These are phyloP conservation scores for Torymus tubicola DNA, from an alignment of 2,888 invertebrate species.

Conservation along the genomic window DNA sequence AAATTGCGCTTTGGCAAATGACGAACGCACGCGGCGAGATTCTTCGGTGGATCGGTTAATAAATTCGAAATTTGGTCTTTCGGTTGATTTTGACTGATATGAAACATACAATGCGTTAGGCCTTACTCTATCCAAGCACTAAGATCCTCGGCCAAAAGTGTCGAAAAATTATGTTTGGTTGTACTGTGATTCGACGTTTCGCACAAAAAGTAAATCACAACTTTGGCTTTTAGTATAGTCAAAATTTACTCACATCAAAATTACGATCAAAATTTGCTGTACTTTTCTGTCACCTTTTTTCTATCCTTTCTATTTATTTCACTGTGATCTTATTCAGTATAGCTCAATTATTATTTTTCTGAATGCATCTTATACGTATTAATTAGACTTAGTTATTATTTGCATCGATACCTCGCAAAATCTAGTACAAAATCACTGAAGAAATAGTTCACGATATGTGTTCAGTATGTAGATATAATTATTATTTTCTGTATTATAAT, in stretches of 20 bases:
- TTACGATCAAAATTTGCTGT: conserved; percentile 53
- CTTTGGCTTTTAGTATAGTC: conserved; percentile 38
- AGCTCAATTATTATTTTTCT: conserved; percentile 15
- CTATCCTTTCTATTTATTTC: conserved; percentile 20
- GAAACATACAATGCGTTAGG: conserved; percentile 62
- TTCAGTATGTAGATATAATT: conserved; percentile 27
- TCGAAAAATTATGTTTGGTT: conserved; percentile 61
- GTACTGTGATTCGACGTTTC: conserved; percentile 32
- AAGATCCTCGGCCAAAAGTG: conserved; percentile 66
- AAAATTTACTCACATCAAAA: conserved; percentile 53
- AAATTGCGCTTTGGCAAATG: background rate
- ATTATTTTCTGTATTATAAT: conserved; percentile 8
- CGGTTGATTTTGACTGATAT: conserved; percentile 7
- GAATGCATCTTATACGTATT: conserved; percentile 14
- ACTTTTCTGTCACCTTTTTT: conserved; percentile 11
- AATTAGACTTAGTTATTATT: conserved; percentile 46
- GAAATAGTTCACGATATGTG: conserved; percentile 36
- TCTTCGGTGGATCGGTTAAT: conserved; percentile 52
- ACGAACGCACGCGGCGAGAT: conserved; percentile 55
- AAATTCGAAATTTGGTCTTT: conserved; percentile 42
- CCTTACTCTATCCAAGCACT: conserved; percentile 74
- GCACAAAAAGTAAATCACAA: conserved; percentile 19
- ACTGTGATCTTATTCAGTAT: conserved; percentile 5
- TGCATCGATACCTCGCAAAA: conserved; percentile 48
- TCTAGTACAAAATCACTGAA: conserved; percentile 40